Conservation (phyloP, 2,888 invertebrate species). For the Lepeophtheirus nordmannii region DNA sequence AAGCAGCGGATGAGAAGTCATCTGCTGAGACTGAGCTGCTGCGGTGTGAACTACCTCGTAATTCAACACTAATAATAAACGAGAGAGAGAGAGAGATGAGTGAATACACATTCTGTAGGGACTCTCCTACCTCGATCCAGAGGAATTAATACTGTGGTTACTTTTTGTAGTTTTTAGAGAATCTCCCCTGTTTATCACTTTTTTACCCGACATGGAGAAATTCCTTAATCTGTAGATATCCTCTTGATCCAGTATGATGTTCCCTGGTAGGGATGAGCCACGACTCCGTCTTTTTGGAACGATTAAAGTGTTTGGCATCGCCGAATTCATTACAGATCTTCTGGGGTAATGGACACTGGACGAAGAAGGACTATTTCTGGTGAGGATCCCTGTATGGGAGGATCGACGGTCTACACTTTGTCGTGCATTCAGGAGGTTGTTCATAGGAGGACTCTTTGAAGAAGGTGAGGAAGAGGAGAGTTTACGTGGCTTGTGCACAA, state of each 20-base stretch:
- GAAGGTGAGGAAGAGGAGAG: background rate
- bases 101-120: background rate
- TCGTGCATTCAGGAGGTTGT: conserved; percentile 5
- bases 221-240: conserved; percentile 67
- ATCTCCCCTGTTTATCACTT: conserved; percentile 14
- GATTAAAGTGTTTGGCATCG: conserved; percentile 4
- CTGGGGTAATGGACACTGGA: background rate
- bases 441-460: background rate
- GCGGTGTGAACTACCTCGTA: background rate
- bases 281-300: conserved; percentile 6
- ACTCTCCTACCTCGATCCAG: conserved; percentile 9
- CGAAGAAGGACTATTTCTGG: conserved; percentile 2
- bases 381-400: conserved; percentile 19
- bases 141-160: conserved; percentile 7
- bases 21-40: conserved; percentile 7
- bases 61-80: background rate
- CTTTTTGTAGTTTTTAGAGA: conserved; percentile 8
- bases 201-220: conserved; percentile 17
- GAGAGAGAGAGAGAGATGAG: background rate
- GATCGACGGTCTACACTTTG: conserved; percentile 1
- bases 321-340: background rate
- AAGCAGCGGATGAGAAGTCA: conserved; percentile 10
- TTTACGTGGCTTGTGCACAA: conserved; percentile 3
- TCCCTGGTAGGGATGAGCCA: conserved; percentile 15
- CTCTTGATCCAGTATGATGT: conserved; percentile 36